Evolutionary conservation across 2,888 invertebrate species (phyloP), one percentile per base, ranked within the genome.

Genomic region (Stegophylla sp.): DNA sequence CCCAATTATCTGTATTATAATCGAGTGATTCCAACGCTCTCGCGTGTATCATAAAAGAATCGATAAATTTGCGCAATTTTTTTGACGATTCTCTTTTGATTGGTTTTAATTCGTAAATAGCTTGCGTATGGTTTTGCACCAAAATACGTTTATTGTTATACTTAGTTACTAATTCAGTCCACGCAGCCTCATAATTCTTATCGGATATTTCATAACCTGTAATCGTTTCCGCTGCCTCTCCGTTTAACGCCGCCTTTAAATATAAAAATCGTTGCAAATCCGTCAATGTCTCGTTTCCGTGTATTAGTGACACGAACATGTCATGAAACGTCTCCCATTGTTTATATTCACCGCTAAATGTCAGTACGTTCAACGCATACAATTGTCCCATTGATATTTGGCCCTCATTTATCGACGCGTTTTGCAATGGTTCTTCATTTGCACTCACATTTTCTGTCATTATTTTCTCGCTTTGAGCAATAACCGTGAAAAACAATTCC

Each of bases 131-230:
- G 9, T 23, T 67, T 48, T 45, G 15, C 10, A 67, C 26, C 3
- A 67, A 48, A 67, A 67, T 26, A 13, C 26, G 45, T 45, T 66
- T 66, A 15, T 66, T 45, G 7, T 66, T 45, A 66, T 66, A 66
- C 12, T 45, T 45, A 66, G 3, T 0, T 17, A 15, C 0, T 20
- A n/a, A n/a, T n/a, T n/a, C n/a, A n/a, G n/a, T 23, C 45, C 66
- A 66, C 0, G 66, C 45, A 1, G 9, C 23, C 1, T 15, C 9
- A 9, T 66, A 66, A 9, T 45, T 66, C 9, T 66, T 45, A 3
- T 28, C 66, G 4, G 23, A 45, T 1, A 15, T 23, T 45, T 66
- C 45, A 3, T 23, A 66, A 45, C 41, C 20, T 20, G n/a, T 0
- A 1, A 45, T 23, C 15, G 26, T 9, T 7, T 66, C 15, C 1